Conservation (phyloP, 1,140 invertebrate species). For the Whitmania pigra region DNA sequence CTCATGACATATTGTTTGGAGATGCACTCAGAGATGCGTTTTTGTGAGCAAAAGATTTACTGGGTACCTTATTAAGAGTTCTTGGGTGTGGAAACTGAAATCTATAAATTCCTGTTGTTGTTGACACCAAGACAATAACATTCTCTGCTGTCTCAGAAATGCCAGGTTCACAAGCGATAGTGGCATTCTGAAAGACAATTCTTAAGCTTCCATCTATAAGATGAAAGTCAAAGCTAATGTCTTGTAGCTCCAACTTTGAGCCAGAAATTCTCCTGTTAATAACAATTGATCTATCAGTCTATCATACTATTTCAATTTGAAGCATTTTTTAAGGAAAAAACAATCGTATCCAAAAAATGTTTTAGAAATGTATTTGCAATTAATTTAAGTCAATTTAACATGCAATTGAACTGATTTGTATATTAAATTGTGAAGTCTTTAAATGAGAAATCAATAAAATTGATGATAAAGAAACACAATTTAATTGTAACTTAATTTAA, state of each 20-base stretch:
- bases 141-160: background rate
- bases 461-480: too few species aligned
- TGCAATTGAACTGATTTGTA: too few species aligned
- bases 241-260: background rate
- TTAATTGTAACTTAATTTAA: too few species aligned
- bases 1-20: background rate
- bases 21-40: too few species aligned
- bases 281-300: background rate
- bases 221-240: constrained; percentile 4
- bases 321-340: too few species aligned
- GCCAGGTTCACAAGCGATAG: background rate
- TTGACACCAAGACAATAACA: background rate
- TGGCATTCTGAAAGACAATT: background rate
- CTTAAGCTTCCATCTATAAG: background rate
- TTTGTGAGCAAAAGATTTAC: background rate
- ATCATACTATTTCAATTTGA: too few species aligned
- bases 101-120: constrained; percentile 6
- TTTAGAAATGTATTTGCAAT: too few species aligned
- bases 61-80: background rate
- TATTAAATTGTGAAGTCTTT: too few species aligned
- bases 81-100: constrained; percentile 4
- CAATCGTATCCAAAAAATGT: too few species aligned
- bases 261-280: background rate
- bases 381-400: too few species aligned
- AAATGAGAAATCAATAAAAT: background rate